Conservation (phyloP, 2,888 invertebrate genomes). For the Hololepta plana region DNA sequence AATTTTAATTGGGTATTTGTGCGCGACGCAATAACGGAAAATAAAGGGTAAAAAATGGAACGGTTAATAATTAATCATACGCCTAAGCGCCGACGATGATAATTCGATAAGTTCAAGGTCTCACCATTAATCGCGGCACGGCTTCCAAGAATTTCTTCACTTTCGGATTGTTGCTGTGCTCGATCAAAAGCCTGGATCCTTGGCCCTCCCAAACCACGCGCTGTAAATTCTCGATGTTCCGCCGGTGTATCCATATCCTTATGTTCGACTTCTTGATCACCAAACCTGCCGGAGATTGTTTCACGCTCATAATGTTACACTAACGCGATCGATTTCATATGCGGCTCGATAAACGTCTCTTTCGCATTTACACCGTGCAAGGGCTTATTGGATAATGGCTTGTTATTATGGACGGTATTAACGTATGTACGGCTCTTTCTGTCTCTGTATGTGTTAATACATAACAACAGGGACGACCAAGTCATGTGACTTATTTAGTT, state of each 20-base stretch:
- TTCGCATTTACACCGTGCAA: slow-evolving; percentile 8
- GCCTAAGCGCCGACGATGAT: too few species aligned
- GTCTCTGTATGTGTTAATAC: slow-evolving; percentile 9
- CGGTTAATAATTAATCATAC: not conserved
- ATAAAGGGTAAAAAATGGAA: not conserved
- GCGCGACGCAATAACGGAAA: too few species aligned
- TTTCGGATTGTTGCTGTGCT: slow-evolving; percentile 67
- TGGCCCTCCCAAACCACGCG: slow-evolving; percentile 83
- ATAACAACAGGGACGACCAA: slow-evolving; percentile 12
- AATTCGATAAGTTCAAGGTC: slow-evolving; percentile 9
- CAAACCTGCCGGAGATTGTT: slow-evolving; percentile 34
- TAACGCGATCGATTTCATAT: too few species aligned
- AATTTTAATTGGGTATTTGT: too few species aligned
- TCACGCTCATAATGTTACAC: slow-evolving; percentile 9
- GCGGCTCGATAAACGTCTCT: slow-evolving; percentile 7
- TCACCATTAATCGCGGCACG: slow-evolving; percentile 87
- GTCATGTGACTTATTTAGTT: slow-evolving; percentile 19
- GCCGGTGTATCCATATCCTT: slow-evolving; percentile 89
- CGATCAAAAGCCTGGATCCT: slow-evolving; percentile 62
- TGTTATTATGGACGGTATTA: too few species aligned
- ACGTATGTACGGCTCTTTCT: slow-evolving; percentile 9
- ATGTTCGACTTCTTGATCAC: slow-evolving; percentile 65
- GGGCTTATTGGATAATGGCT: too few species aligned
- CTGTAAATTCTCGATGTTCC: slow-evolving; percentile 70
- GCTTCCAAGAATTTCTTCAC: slow-evolving; percentile 76